These are phyloP conservation scores for Neodon shergylaensis DNA, from an alignment of 2,113 vertebrate genomes.

Conservation along the genomic window DNA sequence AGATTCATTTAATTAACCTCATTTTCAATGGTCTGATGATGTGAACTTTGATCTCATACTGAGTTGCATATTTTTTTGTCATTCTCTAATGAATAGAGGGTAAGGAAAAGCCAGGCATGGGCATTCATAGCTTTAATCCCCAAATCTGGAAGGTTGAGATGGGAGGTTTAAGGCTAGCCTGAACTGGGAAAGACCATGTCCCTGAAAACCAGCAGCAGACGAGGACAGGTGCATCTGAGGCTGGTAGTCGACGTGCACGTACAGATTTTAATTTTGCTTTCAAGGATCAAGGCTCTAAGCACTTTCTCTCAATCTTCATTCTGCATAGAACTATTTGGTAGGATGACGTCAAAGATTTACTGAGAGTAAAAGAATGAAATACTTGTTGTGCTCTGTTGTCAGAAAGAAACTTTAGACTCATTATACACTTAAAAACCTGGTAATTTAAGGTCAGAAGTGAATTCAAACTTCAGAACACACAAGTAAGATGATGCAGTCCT, in stretches of 20 bases:
- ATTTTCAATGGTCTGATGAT: not conserved
- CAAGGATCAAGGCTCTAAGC: not conserved
- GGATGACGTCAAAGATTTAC: not conserved
- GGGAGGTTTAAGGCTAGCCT: not conserved
- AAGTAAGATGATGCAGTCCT: not conserved
- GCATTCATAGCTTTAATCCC: not conserved
- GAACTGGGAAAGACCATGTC: rapidly evolving
- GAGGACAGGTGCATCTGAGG: not conserved
- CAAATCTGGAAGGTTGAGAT: not conserved
- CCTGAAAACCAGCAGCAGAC: too few relatives aligned
- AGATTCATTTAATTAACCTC: not conserved
- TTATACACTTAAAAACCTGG: not conserved
- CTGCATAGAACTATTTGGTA: not conserved
- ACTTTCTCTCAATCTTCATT: not conserved
- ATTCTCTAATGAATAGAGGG: not conserved
- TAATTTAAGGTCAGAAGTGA: not conserved
- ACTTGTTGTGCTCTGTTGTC: not conserved
- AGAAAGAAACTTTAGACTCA: constrained; percentile 10
- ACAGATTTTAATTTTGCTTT: not conserved
- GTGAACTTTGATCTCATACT: not conserved
- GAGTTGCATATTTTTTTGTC: not conserved
- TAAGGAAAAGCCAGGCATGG: not conserved
- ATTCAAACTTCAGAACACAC: not conserved
- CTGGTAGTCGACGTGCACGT: not conserved
- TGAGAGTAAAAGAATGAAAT: not conserved